These are phyloP conservation scores for Notocelia uddmanniana DNA, from an alignment of 2,888 invertebrate genomes.

Conservation along the genomic window DNA sequence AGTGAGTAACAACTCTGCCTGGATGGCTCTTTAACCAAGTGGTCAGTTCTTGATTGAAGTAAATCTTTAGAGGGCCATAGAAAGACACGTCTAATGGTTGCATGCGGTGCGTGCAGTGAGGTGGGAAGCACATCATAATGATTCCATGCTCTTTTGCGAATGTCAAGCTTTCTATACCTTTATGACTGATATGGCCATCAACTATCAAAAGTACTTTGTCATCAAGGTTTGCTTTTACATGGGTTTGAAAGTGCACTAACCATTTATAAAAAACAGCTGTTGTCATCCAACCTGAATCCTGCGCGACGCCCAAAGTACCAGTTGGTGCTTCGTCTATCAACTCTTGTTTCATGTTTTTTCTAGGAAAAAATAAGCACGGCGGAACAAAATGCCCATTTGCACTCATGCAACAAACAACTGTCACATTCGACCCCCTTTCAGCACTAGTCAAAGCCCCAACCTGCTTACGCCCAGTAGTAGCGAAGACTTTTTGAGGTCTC, in stretches of 20 bases:
- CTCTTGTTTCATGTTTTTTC: constrained; percentile 56
- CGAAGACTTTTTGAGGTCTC: constrained; percentile 33
- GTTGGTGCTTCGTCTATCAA: constrained; percentile 61
- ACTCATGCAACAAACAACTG: constrained; percentile 56
- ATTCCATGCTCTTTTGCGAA: background rate
- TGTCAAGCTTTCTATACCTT: constrained; percentile 46
- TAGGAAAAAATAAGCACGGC: constrained; percentile 63
- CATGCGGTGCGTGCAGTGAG: constrained; percentile 10
- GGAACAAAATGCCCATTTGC: constrained; percentile 52
- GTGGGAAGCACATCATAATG: background rate
- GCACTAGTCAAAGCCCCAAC: constrained; percentile 64
- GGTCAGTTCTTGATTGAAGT: no score
- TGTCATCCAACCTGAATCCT: constrained; percentile 60
- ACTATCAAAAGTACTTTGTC: constrained; percentile 49
- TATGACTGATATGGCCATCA: constrained; percentile 52
- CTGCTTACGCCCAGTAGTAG: constrained; percentile 64
- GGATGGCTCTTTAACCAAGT: background rate
- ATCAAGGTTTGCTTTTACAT: background rate
- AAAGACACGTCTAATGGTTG: no score
- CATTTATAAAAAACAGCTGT: constrained; percentile 53
- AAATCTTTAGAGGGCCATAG: no score
- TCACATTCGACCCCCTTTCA: constrained; percentile 63
- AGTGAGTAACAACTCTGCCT: constrained; percentile 10
- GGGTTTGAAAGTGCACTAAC: constrained; percentile 51
- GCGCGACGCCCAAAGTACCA: constrained; percentile 58